Evolutionary conservation across 2,888 invertebrate genomes (phyloP), one percentile per base, ranked within the genome.

Genomic region (Perizoma affinitatum): DNA sequence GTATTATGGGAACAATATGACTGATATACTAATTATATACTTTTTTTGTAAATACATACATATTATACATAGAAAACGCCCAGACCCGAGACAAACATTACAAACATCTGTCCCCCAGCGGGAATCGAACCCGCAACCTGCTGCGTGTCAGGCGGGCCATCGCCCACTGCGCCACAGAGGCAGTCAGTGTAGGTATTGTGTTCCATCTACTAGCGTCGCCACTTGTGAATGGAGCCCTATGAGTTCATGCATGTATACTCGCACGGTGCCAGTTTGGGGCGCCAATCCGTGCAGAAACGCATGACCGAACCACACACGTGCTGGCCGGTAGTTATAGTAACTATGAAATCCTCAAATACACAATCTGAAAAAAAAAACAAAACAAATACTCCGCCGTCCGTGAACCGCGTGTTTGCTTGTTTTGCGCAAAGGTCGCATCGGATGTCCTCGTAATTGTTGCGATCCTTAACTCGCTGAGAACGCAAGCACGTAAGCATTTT

Each of bases 371-470:
- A 44, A 50, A 9, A 35, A 54, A 50, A 38, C 35, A 40, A 58
- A 47, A 52, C 48, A 42, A 33, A 53, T 40, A 47, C 40, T 57
- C 55, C 60, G 55, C 33, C 52, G 52, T 50, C 51, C 59, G 56
- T 58, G 56, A 58, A 34, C 43, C 47, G 38, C 54, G 43, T 48
- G 42, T 57, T 58, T 58, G 47, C 60, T 56, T 54, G 56, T 67
- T 67, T 67, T 62, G 63, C 49, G 58, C 57, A 61, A 59, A 54
- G 57, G 56, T 58, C 57, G 62, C 51, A 57, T 59, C 47, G 54
- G 61, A 61, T 56, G 58, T 61, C 50, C 48, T 50, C 51, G 61
- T 63, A 55, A 67, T 61, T 57, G 59, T 61, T 65, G 63, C 52
- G 57, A 63, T 63, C 10, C 59, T 53, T 49, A 49, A 11, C 36